These are phyloP conservation scores for Elgaria multicarinata DNA, from an alignment of 2,113 vertebrate genomes.

Conservation along the genomic window DNA sequence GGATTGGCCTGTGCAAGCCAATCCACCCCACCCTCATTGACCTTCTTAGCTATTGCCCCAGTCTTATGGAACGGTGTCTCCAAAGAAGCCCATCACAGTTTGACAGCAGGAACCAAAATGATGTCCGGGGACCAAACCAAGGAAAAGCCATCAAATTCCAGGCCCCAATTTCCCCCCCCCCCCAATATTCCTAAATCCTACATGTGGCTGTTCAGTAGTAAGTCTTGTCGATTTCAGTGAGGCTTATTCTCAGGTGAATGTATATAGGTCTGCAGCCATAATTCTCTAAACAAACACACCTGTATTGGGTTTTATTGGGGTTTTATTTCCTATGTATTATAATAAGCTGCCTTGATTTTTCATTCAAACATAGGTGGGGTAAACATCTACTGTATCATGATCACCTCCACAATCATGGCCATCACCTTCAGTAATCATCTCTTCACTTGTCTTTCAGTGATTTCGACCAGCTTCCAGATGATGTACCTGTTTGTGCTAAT, in stretches of 20 bases:
- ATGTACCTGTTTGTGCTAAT: slow-evolving; percentile 88
- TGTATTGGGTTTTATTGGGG: not conserved
- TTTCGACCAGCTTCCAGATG: slow-evolving; percentile 93
- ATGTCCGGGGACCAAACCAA: too few relatives aligned
- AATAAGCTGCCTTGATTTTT: not conserved
- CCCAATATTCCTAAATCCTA: too few relatives aligned
- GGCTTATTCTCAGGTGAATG: not conserved
- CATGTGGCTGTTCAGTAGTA: not conserved
- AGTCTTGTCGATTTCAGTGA: not conserved
- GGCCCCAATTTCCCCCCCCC: too few relatives aligned
- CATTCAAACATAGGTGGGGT: not conserved
- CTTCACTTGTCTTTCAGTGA: slow-evolving; percentile 75
- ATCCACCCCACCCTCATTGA: not conserved
- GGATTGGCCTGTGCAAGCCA: not conserved
- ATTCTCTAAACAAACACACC: not conserved
- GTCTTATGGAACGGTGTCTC: not conserved
- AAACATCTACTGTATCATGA: not conserved
- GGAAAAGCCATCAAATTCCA: too few relatives aligned
- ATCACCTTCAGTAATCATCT: not conserved
- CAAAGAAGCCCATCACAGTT: too few relatives aligned
- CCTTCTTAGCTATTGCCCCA: not conserved
- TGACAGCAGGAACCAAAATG: too few relatives aligned
- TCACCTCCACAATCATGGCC: not conserved
- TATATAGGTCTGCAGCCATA: too few relatives aligned
- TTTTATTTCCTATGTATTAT: not conserved